These are phyloP conservation scores for Strigamia maritima DNA, from an alignment of 2,888 invertebrate genomes.

Conservation along the genomic window DNA sequence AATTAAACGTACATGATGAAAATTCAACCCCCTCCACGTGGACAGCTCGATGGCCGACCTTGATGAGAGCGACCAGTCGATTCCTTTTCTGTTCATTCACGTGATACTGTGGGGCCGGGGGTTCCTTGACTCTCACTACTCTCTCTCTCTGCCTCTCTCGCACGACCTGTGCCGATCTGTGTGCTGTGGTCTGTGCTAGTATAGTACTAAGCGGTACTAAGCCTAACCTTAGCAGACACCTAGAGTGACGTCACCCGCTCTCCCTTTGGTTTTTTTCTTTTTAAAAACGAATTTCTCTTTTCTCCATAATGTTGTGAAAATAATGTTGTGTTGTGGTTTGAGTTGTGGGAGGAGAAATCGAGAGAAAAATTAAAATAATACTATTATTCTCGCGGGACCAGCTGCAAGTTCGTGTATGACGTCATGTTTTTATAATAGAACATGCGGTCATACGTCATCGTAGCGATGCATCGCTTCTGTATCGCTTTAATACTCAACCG, in stretches of 20 bases:
- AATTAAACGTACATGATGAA: too few species aligned
- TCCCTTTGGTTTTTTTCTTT: too few species aligned
- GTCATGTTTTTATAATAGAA: background rate
- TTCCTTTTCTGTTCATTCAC: background rate
- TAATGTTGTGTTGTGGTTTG: too few species aligned
- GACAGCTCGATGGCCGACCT: background rate
- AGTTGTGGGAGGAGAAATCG: background rate
- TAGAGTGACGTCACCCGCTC: background rate
- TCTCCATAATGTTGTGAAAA: too few species aligned
- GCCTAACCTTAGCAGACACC: background rate
- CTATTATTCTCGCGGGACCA: background rate
- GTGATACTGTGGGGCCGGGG: background rate
- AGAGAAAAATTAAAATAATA: background rate
- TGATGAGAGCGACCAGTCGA: background rate
- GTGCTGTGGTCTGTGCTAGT: too few species aligned
- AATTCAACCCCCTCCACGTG: background rate
- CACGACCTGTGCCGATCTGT: too few species aligned
- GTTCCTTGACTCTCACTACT: constrained; percentile 3
- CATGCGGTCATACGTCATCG: too few species aligned
- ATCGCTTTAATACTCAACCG: too few species aligned
- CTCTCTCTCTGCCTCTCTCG: too few species aligned
- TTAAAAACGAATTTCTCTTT: background rate
- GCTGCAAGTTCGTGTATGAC: background rate
- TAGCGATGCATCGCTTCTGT: too few species aligned
- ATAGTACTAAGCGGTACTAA: too few species aligned